Conservation (phyloP, 2,113 vertebrate species). For the Mus musculus region GRCm39 chr12:86519001-86519500, state of each 20-base stretch:
- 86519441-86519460: too few species aligned
- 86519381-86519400: too few species aligned
- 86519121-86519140: neutral
- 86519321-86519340: neutral
- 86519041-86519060: conserved; percentile 1
- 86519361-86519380: too few species aligned
- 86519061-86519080: neutral
- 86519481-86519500: too few species aligned
- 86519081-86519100: neutral
- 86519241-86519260: neutral
- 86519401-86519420: too few species aligned
- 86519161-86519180: neutral
- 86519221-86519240: neutral
- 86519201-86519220: neutral
- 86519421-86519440: too few species aligned
- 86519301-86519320: neutral
- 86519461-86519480: too few species aligned
- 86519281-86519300: neutral
- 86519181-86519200: neutral
- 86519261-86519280: neutral
- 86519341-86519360: neutral
- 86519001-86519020: neutral
- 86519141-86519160: neutral
- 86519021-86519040: neutral
- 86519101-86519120: neutral